phyloP scores from a whole-genome alignment of 2,888 invertebrate species.

The Pyrgus malvae region DNA sequence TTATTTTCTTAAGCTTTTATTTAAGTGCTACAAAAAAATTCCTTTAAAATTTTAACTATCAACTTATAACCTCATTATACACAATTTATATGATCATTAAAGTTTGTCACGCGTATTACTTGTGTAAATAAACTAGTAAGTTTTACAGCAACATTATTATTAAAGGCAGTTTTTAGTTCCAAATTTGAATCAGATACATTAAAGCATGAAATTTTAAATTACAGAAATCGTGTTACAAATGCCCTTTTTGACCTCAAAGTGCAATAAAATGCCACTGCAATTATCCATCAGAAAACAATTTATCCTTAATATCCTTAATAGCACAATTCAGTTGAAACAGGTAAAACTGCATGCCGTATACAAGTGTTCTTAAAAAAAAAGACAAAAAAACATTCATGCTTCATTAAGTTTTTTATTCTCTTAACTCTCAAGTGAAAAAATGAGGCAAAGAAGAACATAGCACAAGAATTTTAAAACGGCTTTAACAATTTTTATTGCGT shows the following conservation, averaged over 20 bases:
- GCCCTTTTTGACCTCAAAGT: conserved; percentile 9
- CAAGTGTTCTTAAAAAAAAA: not conserved
- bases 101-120: too few relatives aligned
- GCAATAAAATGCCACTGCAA: not conserved
- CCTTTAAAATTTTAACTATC: too few relatives aligned
- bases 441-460: conserved; percentile 11
- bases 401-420: conserved; percentile 5
- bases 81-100: too few relatives aligned
- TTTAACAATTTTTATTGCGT: conserved; percentile 11
- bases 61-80: too few relatives aligned
- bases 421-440: not conserved
- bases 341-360: conserved; percentile 1
- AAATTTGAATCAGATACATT: too few relatives aligned
- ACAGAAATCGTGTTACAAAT: not conserved
- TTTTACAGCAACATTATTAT: too few relatives aligned
- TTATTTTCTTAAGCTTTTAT: too few relatives aligned
- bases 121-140: too few relatives aligned
- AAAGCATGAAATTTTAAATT: conserved; percentile 4
- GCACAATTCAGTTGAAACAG: not conserved
- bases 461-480: conserved; percentile 14
- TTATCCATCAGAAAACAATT: conserved; percentile 1
- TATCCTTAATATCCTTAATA: not conserved
- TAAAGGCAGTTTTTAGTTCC: too few relatives aligned
- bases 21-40: too few relatives aligned
- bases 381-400: not conserved